phyloP scores from a whole-genome alignment of 2,888 invertebrate genomes.

The Ochropacha duplaris region DNA sequence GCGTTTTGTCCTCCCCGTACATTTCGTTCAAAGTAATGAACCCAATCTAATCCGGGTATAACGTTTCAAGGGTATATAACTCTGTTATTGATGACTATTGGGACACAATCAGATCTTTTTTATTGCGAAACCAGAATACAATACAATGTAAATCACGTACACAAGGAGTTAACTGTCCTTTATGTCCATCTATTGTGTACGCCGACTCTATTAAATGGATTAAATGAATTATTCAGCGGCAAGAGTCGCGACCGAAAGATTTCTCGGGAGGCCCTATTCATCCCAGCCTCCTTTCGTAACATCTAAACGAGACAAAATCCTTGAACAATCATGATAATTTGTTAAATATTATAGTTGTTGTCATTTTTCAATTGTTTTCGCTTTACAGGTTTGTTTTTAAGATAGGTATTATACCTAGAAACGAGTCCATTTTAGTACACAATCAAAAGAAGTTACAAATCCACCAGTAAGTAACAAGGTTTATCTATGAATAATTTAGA shows the following conservation, averaged over 20 bases:
- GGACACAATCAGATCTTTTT: slow-evolving; percentile 26
- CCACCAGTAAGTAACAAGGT: neutral
- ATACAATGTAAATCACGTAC: slow-evolving; percentile 40
- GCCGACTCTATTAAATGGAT: slow-evolving; percentile 65
- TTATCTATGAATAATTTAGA: too few relatives aligned
- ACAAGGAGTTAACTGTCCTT: slow-evolving; percentile 40
- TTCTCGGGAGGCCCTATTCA: slow-evolving; percentile 38
- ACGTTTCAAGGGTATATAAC: slow-evolving; percentile 23
- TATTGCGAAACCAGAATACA: slow-evolving; percentile 26
- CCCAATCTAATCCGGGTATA: slow-evolving; percentile 25
- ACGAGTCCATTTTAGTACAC: too few relatives aligned
- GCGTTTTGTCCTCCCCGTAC: slow-evolving; percentile 3
- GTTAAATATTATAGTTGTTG: neutral
- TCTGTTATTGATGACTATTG: slow-evolving; percentile 23
- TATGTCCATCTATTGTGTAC: slow-evolving; percentile 36
- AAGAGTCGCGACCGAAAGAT: slow-evolving; percentile 51
- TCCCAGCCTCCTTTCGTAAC: slow-evolving; percentile 19
- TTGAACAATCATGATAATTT: neutral
- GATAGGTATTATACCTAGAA: too few relatives aligned
- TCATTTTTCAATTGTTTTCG: neutral
- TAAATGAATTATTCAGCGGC: slow-evolving; percentile 77
- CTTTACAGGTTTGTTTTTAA: neutral
- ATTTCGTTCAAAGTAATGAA: slow-evolving; percentile 9
- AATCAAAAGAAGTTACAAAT: too few relatives aligned
- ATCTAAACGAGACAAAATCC: slow-evolving; percentile 26